Evolutionary conservation across 2,797 vertebrate species (phyloP).

Genomic region (Sebastes iracundus): DNA sequence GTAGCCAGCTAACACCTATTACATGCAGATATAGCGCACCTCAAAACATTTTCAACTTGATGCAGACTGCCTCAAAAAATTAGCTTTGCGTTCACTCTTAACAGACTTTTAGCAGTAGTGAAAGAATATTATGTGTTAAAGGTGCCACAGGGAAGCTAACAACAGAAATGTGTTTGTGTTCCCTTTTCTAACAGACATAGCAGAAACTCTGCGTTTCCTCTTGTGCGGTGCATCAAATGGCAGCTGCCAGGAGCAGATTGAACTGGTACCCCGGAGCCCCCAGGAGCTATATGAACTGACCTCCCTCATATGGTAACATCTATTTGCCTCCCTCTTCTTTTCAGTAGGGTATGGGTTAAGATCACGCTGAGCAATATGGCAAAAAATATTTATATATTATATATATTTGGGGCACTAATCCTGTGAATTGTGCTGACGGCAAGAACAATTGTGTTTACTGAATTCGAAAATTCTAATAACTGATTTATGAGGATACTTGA

Average conservation of each 20-base stretch:
- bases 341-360: neutral
- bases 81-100: neutral
- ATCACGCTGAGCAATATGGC: neutral
- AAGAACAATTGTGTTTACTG: neutral
- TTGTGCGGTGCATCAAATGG: slow-evolving; percentile 97
- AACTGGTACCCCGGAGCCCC: slow-evolving; percentile 96
- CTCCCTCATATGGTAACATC: slow-evolving; percentile 95
- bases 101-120: neutral
- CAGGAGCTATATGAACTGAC: slow-evolving; percentile 99
- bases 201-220: slow-evolving; percentile 97
- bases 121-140: neutral
- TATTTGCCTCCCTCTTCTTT: neutral
- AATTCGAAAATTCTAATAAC: neutral
- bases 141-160: neutral
- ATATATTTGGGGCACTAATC: neutral
- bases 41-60: neutral
- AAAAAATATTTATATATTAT: neutral
- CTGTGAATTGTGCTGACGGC: neutral
- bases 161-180: slow-evolving; percentile 11
- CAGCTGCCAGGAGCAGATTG: slow-evolving; percentile 98
- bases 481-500: neutral
- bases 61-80: neutral
- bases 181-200: slow-evolving; percentile 87
- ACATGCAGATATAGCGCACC: neutral
- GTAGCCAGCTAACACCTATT: neutral